Conservation (phyloP, 2,888 invertebrate species). For the Phyllotreta striolata region DNA sequence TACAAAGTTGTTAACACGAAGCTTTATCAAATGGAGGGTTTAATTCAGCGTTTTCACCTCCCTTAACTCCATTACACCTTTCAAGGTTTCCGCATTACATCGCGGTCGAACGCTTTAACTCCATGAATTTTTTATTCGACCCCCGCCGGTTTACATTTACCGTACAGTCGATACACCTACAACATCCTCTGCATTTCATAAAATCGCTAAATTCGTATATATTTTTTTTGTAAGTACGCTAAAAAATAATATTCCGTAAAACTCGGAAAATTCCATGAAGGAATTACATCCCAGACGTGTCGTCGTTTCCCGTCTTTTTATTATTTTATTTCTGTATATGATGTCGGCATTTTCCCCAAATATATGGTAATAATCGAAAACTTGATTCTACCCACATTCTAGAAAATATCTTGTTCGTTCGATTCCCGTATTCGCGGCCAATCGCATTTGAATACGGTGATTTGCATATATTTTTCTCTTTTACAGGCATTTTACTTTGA, state of each 20-base stretch:
- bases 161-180: constrained; percentile 7
- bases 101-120: constrained; percentile 34
- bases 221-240: too few species aligned
- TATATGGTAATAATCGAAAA: constrained; percentile 16
- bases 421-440: constrained; percentile 41
- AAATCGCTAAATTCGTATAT: too few species aligned
- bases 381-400: constrained; percentile 2
- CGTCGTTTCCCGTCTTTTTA: too few species aligned
- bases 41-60: constrained; percentile 37
- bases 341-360: not conserved
- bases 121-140: constrained; percentile 33
- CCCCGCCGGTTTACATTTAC: constrained; percentile 24
- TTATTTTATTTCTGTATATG: too few species aligned
- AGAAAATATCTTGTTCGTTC: constrained; percentile 1
- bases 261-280: too few species aligned
- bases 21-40: constrained; percentile 34
- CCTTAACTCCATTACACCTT: constrained; percentile 33
- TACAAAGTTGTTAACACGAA: constrained; percentile 28
- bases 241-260: too few species aligned
- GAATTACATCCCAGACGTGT: too few species aligned
- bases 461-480: constrained; percentile 47
- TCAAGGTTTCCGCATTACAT: constrained; percentile 33
- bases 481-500: constrained; percentile 37
- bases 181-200: too few species aligned
- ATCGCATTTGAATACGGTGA: constrained; percentile 49